Evolutionary conservation across 2,797 vertebrate species (phyloP).

Genomic region (Anguilla marmorata): DNA sequence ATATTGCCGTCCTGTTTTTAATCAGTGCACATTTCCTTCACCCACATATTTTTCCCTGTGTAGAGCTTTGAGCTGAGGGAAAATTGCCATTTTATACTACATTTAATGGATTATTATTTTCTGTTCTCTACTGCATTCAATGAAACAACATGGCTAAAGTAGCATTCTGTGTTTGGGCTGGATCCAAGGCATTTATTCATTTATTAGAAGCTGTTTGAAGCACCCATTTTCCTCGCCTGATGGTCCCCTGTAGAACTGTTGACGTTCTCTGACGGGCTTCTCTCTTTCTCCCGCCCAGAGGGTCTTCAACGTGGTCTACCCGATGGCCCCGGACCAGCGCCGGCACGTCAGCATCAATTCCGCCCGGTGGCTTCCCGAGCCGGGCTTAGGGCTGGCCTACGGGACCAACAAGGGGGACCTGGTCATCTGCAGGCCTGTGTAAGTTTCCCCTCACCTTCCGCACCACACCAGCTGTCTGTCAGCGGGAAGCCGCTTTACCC

Average conservation of each 20-base stretch:
- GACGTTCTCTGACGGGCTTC: background rate
- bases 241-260: background rate
- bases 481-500: background rate
- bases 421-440: constrained; percentile 98
- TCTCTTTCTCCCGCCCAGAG: constrained; percentile 69
- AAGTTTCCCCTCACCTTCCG: constrained; percentile 64
- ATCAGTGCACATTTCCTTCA: background rate
- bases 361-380: constrained; percentile 95
- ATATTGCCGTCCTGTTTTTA: background rate
- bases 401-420: constrained; percentile 99
- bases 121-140: background rate
- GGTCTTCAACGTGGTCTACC: constrained; percentile 96
- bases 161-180: background rate
- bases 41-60: background rate
- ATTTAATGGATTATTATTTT: background rate
- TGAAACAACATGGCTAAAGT: background rate
- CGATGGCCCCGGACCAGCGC: constrained; percentile 97
- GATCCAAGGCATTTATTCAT: background rate
- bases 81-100: background rate
- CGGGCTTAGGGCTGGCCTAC: constrained; percentile 93
- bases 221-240: background rate
- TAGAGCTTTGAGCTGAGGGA: background rate
- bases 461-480: background rate
- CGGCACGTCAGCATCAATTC: constrained; percentile 99
- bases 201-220: too few species aligned